A percentile compares a stretch with the other conserved stretches of the same genome.
These are phyloP conservation scores for Oceanites oceanicus DNA, from an alignment of 2,113 vertebrate genomes.

Conservation along the genomic window DNA sequence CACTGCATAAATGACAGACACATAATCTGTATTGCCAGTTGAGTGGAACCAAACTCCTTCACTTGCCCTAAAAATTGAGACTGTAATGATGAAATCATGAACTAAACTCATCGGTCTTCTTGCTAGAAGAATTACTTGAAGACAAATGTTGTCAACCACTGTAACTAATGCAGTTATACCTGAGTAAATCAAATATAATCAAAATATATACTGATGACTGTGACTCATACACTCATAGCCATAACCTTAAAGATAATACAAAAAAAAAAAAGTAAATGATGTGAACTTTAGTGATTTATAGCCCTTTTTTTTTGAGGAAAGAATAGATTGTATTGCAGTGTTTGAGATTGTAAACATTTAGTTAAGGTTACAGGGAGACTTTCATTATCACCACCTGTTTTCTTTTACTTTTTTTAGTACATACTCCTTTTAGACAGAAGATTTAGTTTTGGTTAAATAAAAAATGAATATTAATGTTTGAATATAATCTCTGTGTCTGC, in stretches of 20 bases:
- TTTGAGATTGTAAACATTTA: background rate
- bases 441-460: background rate
- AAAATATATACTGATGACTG: conserved; percentile 72
- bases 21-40: conserved; percentile 68
- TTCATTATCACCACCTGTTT: background rate
- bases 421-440: background rate
- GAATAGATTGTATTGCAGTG: background rate
- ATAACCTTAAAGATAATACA: conserved; percentile 64
- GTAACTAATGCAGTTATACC: conserved; percentile 79
- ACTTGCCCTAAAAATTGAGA: conserved; percentile 70
- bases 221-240: conserved; percentile 47
- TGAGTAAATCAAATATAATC: conserved; percentile 77
- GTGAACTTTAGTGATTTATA: conserved; percentile 61
- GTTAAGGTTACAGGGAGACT: background rate
- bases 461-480: background rate
- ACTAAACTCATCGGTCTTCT: conserved; percentile 69
- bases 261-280: conserved; percentile 59
- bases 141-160: conserved; percentile 76
- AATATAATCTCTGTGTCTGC: background rate
- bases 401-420: background rate
- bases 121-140: conserved; percentile 67
- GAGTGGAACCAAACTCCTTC: conserved; percentile 77
- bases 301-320: background rate
- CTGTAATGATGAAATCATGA: conserved; percentile 72
- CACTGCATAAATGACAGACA: conserved; percentile 50